These are phyloP conservation scores for Bombus superbus DNA, from an alignment of 1,140 invertebrate genomes.

Conservation along the genomic window DNA sequence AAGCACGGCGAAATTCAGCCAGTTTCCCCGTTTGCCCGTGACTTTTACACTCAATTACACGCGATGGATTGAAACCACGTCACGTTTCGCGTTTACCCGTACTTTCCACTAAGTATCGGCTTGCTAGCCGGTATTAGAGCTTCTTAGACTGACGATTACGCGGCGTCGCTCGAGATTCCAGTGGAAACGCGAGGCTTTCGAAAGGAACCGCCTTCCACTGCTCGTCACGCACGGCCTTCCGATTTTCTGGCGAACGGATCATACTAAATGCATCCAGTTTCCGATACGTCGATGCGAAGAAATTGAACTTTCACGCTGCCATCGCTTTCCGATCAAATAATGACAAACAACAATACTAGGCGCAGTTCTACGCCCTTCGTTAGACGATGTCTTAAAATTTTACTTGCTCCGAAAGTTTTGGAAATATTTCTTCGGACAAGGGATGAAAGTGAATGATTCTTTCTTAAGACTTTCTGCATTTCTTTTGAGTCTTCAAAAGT, in stretches of 20 bases:
- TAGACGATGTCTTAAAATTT: not conserved
- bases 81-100: conserved; percentile 71
- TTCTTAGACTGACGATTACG: conserved; percentile 51
- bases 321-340: conserved; percentile 41
- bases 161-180: conserved; percentile 45
- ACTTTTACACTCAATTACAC: conserved; percentile 66
- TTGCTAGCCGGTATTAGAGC: conserved; percentile 39
- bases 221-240: conserved; percentile 48
- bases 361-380: not conserved
- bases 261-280: conserved; percentile 19
- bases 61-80: conserved; percentile 65
- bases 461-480: no score
- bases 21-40: not conserved
- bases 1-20: not conserved
- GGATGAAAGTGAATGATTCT: no score
- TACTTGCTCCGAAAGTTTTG: not conserved
- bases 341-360: conserved; percentile 20
- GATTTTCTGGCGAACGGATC: conserved; percentile 43
- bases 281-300: conserved; percentile 32
- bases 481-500: no score
- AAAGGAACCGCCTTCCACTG: not conserved
- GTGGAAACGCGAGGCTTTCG: conserved; percentile 15
- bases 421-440: no score
- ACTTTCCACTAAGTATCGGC: conserved; percentile 70
- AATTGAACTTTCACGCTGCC: conserved; percentile 48